Evolutionary conservation across 1,140 invertebrate species (phyloP).

Genomic region (Drosophila yakuba): DNA sequence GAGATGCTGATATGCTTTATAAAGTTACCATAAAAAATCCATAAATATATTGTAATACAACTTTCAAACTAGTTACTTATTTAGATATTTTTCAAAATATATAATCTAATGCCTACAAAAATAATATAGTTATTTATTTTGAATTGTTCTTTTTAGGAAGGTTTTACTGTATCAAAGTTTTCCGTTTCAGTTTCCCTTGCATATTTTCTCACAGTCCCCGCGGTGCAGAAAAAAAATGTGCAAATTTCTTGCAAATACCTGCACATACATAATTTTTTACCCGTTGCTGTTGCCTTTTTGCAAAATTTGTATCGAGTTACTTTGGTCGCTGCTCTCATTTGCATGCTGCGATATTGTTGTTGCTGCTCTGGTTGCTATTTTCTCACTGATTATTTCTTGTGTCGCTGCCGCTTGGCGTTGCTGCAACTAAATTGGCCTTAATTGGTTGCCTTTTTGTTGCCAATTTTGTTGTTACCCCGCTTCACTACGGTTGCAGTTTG

Average conservation of each 20-base stretch:
- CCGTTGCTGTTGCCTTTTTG: constrained; percentile 18
- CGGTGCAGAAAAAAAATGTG: constrained; percentile 31
- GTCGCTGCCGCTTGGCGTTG: constrained; percentile 70
- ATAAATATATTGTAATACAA: neutral
- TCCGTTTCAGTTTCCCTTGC: constrained; percentile 43
- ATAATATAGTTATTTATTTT: no score
- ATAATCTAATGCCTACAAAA: no score
- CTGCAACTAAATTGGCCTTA: constrained; percentile 81
- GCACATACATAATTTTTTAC: constrained; percentile 38
- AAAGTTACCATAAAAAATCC: neutral
- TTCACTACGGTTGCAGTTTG: constrained; percentile 55
- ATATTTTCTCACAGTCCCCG: constrained; percentile 56
- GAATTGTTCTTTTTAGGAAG: neutral
- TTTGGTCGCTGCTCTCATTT: constrained; percentile 78
- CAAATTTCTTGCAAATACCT: constrained; percentile 50
- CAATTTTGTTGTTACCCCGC: constrained; percentile 55
- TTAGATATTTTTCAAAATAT: neutral
- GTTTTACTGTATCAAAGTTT: constrained; percentile 25
- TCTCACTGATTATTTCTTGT: constrained; percentile 75
- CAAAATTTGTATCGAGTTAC: constrained; percentile 73
- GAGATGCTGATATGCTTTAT: neutral
- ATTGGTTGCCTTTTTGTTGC: constrained; percentile 72
- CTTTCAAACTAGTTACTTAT: neutral
- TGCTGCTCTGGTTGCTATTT: constrained; percentile 51
- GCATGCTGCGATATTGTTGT: constrained; percentile 57